Conservation (phyloP, 2,888 invertebrate genomes). For the Xestoiulus laeticollis region DNA sequence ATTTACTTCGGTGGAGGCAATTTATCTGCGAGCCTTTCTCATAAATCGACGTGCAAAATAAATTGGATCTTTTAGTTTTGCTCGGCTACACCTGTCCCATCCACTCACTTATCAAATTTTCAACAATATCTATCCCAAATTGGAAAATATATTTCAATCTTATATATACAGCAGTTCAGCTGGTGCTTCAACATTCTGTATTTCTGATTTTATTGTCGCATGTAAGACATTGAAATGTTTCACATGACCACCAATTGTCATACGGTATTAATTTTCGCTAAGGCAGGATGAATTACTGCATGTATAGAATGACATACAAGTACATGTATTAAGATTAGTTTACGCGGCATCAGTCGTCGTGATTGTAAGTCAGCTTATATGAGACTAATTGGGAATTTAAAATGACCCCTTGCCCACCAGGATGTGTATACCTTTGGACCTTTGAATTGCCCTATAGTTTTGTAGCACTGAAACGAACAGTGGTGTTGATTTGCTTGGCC, state of each 20-base stretch:
- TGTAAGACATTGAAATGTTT: background rate
- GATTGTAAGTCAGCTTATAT: too few species aligned
- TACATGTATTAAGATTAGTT: too few species aligned
- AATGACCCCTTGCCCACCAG: too few species aligned
- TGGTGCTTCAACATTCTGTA: background rate
- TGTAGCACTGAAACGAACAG: too few species aligned
- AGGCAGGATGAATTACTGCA: too few species aligned
- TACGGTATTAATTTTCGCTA: too few species aligned
- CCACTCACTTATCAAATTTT: conserved; percentile 38
- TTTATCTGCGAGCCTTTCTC: conserved; percentile 14
- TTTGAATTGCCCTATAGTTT: too few species aligned
- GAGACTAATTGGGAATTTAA: too few species aligned
- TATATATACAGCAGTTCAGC: background rate
- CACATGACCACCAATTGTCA: background rate
- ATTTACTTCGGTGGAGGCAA: conserved; percentile 22
- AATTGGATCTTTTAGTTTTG: conserved; percentile 41
- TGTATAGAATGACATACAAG: too few species aligned
- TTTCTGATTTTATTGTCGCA: background rate
- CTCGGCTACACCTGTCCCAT: conserved; percentile 39
- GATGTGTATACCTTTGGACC: too few species aligned
- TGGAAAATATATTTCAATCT: background rate
- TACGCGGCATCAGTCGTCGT: too few species aligned
- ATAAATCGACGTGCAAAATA: conserved; percentile 34
- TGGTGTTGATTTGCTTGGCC: too few species aligned
- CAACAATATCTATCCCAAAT: conserved; percentile 4